phyloP scores from a whole-genome alignment of 2,888 invertebrate genomes.

The Clepsis dumicolana region DNA sequence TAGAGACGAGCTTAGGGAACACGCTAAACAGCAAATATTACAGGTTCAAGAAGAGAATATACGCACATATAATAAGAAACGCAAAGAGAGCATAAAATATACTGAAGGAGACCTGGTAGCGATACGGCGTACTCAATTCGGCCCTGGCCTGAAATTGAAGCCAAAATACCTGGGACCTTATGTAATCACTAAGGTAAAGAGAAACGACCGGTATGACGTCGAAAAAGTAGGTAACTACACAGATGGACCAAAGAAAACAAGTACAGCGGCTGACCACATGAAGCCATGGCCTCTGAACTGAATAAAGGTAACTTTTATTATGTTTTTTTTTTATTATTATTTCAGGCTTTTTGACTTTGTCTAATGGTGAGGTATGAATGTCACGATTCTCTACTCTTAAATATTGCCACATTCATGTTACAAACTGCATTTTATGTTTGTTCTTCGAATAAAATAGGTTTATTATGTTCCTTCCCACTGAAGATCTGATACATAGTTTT shows the following conservation, averaged over 20 bases:
- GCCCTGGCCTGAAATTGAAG: neutral
- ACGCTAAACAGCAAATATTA: neutral
- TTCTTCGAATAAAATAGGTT: too few species aligned
- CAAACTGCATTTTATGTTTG: too few species aligned
- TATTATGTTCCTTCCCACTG: too few species aligned
- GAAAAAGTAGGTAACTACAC: too few species aligned
- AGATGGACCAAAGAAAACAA: neutral
- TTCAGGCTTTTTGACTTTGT: too few species aligned
- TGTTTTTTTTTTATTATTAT: too few species aligned
- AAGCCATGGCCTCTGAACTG: neutral
- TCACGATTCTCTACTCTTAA: too few species aligned
- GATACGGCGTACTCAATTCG: neutral
- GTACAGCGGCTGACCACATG: neutral
- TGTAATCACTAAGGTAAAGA: neutral
- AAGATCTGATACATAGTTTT: too few species aligned
- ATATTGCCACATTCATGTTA: too few species aligned
- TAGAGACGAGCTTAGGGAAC: neutral
- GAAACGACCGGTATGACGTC: slow-evolving; percentile 1
- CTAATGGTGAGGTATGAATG: too few species aligned
- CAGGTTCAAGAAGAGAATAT: neutral
- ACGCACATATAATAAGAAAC: neutral
- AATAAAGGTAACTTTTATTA: too few species aligned
- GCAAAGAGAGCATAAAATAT: neutral
- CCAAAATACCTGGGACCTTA: neutral
- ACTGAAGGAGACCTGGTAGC: neutral